These are phyloP conservation scores for Torymus texanus DNA, from an alignment of 2,888 invertebrate species.

Conservation along the genomic window DNA sequence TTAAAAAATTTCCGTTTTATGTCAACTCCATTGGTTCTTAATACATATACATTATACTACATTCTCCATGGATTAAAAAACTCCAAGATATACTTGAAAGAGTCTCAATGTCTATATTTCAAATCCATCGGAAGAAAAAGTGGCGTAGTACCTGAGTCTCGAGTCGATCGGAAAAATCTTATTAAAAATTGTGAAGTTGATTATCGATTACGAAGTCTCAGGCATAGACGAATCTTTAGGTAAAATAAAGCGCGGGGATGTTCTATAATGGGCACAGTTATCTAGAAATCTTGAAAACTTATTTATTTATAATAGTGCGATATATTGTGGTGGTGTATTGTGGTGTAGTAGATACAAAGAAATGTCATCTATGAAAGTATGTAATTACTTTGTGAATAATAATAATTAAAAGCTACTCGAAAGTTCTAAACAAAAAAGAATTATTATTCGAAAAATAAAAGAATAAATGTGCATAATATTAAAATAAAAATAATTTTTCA, in stretches of 20 bases:
- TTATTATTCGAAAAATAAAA: slow-evolving; percentile 29
- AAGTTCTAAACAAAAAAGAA: slow-evolving; percentile 24
- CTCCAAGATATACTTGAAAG: slow-evolving; percentile 29
- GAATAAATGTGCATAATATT: slow-evolving; percentile 9
- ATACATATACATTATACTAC: background rate
- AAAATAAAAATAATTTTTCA: slow-evolving; percentile 46
- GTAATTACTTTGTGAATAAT: slow-evolving; percentile 50
- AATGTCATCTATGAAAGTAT: slow-evolving; percentile 38
- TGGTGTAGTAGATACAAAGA: slow-evolving; percentile 4
- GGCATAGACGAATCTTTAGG: slow-evolving; percentile 48
- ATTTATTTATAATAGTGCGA: slow-evolving; percentile 8
- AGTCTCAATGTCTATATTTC: slow-evolving; percentile 28
- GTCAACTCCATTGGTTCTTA: slow-evolving; percentile 19
- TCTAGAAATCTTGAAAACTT: slow-evolving; percentile 53
- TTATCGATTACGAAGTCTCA: slow-evolving; percentile 42
- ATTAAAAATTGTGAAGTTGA: slow-evolving; percentile 19
- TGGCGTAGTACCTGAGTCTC: slow-evolving; percentile 50
- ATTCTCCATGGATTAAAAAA: slow-evolving; percentile 25
- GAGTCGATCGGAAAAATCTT: slow-evolving; percentile 42
- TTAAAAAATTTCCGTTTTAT: too few species aligned
- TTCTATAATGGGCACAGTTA: slow-evolving; percentile 37
- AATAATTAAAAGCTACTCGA: slow-evolving; percentile 25
- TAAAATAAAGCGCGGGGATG: slow-evolving; percentile 36
- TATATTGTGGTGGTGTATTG: slow-evolving; percentile 11
- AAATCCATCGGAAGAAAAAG: slow-evolving; percentile 58